Percentiles rank a stretch among this genome's conserved stretches.
Evolutionary conservation across 2,797 vertebrate species (phyloP).

Genomic region (Pempheris klunzingeri): DNA sequence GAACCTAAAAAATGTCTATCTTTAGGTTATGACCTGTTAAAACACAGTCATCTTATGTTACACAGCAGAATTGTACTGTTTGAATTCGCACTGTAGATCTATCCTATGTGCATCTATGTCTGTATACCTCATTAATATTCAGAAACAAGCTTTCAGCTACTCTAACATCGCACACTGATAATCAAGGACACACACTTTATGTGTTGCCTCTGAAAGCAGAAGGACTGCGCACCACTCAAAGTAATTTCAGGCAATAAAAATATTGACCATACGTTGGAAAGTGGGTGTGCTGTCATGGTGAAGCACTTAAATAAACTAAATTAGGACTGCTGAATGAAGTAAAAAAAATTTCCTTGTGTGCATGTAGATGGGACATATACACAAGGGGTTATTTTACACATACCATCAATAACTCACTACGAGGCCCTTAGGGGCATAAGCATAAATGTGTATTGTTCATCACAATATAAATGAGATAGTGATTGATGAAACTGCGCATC

Average conservation of each 20-base stretch:
- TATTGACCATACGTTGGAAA: constrained; percentile 65
- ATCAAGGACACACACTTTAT: constrained; percentile 55
- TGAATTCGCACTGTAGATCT: constrained; percentile 9
- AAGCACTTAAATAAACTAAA: constrained; percentile 57
- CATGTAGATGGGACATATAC: constrained; percentile 11
- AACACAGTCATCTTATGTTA: constrained; percentile 13
- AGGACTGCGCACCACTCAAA: constrained; percentile 50
- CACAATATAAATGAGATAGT: constrained; percentile 12
- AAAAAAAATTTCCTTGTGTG: constrained; percentile 26
- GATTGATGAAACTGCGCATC: neutral
- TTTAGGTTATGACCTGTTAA: constrained; percentile 22
- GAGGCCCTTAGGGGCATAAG: neutral
- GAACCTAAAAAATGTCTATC: constrained; percentile 15
- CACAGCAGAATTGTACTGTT: neutral
- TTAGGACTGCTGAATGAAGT: constrained; percentile 33
- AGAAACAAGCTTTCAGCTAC: constrained; percentile 41
- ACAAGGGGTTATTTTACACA: constrained; percentile 32
- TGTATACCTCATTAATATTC: constrained; percentile 47
- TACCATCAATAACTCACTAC: constrained; percentile 24
- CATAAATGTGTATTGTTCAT: constrained; percentile 17
- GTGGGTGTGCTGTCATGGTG: constrained; percentile 51
- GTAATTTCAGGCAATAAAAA: constrained; percentile 52
- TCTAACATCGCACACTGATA: constrained; percentile 24
- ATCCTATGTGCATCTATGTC: constrained; percentile 7
- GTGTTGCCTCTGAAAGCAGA: constrained; percentile 43